Evolutionary conservation across 2,888 invertebrate genomes (phyloP), one percentile per base, ranked within the genome.

Genomic region (Octonoba sinensis): DNA sequence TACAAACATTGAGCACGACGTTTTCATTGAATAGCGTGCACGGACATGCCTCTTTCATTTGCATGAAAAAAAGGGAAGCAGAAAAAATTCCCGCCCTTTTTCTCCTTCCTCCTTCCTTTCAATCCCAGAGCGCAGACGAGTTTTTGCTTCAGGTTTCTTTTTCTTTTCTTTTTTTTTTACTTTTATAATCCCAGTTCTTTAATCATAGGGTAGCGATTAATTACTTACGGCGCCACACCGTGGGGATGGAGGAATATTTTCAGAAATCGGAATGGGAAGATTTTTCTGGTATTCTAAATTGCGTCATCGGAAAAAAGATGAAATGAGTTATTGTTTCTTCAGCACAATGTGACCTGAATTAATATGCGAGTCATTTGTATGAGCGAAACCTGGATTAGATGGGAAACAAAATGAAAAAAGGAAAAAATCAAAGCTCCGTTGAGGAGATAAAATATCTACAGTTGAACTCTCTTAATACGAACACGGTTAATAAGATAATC

Each of bases 1-100:
- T 78, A 78, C 78, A 78, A 78, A 78, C 78, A 78, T 78, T 78
- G 65, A 65, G 56, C 20, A 20, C 46, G 44, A 46, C 18, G 16
- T 46, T 64, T 20, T 64, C 54, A 16, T 18, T 20, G 54, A 54
- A 18, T n/a, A n/a, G n/a, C 18, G 16, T 54, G 20, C 20, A 8
- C 54, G 54, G 2, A 15, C 20, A n/a, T 12, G 65, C 18, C n/a
- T 66, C 47, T 74, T 24, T 65, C 54, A n/a, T 36, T 36, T 36
- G 36, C 36, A 36, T 36, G 36, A 36, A 8, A 36, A 36, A 36
- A 36, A 36, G 36, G 36, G 36, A 36, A 36, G 8, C 8, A 64
- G 49, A 69, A 76, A 67, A 49, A 44, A 59, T 75, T 65, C 65
- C 65, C 57, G 72, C 54, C 36, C 44, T 72, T 72, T 72, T 56